These are phyloP conservation scores for Sialia sialis DNA, from an alignment of 2,113 vertebrate genomes.

Conservation along the genomic window DNA sequence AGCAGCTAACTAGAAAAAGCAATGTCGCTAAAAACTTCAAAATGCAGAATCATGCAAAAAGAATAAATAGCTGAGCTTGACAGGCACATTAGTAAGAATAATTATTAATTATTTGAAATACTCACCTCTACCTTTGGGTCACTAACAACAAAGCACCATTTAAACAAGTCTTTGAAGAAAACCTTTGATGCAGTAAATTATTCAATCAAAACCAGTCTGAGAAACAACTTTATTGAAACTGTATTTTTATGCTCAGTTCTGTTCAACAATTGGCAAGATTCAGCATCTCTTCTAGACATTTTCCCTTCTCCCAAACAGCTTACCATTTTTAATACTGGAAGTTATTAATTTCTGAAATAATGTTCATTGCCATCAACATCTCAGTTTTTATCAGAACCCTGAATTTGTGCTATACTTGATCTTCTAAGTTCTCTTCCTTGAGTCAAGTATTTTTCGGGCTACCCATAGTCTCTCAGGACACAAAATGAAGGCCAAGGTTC, in stretches of 20 bases:
- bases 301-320: constrained; percentile 19
- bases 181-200: constrained; percentile 16
- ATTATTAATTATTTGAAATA: not conserved
- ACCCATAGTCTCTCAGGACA: not conserved
- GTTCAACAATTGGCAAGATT: not conserved
- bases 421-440: constrained; percentile 35
- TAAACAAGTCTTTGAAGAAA: not conserved
- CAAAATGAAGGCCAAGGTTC: not conserved
- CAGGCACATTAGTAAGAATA: not conserved
- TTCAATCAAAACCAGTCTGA: constrained; percentile 30
- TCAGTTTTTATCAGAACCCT: constrained; percentile 56
- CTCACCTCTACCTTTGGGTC: not conserved
- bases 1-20: not conserved
- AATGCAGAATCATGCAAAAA: not conserved
- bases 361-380: constrained; percentile 41
- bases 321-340: constrained; percentile 65
- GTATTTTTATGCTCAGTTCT: not conserved
- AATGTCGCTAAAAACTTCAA: not conserved
- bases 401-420: constrained; percentile 33
- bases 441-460: not conserved
- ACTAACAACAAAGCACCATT: not conserved
- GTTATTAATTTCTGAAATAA: constrained; percentile 58
- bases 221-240: constrained; percentile 30
- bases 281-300: not conserved
- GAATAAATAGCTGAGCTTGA: not conserved